Evolutionary conservation across 2,113 vertebrate genomes (phyloP), one percentile per base, ranked within the genome.

Genomic region (Oryzias javanicus): DNA sequence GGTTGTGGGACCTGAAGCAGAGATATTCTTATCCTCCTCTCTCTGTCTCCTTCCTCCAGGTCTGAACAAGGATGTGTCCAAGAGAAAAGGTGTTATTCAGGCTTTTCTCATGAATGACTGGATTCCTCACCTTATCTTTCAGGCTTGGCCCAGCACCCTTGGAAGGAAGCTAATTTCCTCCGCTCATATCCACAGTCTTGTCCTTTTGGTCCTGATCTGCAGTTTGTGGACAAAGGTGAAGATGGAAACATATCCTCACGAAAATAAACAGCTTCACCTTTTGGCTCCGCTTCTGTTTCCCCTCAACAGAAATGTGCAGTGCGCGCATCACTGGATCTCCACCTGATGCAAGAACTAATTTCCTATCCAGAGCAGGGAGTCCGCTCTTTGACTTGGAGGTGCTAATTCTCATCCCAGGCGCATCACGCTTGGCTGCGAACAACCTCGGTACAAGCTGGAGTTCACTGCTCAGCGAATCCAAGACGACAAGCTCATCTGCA

Each of bases 401-500:
- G 25, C 16, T 52, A 52, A 52, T 52, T 52, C 12, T 52, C 27
- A 29, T 35, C 50, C 27, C 27, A 40, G 51, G 8, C 14, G 27
- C 51, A 27, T 53, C 29, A 40, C 4, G 27, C 27, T 35, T 53
- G 29, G 50, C 25, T 29, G 25, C 25, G 35, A 52, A 29, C 27
- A 52, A 52, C 25, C 50, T 4, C 25, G 16, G 27, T 53, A 29
- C 27, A 53, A n/a, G 29, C 51, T 40, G 27, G 27, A 53, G 51
- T 27, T 53, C 51, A 40, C 27, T 53, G 51, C 27, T 53, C 51
- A 58, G 47, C 29, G 25, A 47, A 29, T n/a, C 44, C 24, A 18
- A 58, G 15, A 58, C 29, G 56, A 47, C 10, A 13, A 19, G 16
- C 12, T 53, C 27, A 40, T 4, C 24, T 46, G 24, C 25, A 47